phyloP scores from a whole-genome alignment of 2,797 vertebrate genomes.

The Tympanoctomys barrerae region DNA sequence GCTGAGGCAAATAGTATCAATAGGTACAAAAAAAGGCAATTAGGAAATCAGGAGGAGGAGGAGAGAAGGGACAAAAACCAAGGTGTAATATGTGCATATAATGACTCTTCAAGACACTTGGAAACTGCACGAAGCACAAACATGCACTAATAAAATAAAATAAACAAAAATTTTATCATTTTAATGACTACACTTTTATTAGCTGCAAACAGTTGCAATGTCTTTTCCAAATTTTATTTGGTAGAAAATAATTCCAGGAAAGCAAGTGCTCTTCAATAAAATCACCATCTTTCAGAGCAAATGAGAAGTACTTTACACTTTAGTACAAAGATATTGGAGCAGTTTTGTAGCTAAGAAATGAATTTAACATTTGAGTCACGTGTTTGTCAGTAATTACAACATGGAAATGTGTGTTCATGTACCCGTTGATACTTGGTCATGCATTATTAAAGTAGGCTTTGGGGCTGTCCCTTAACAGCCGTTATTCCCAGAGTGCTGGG shows the following conservation, averaged over 20 bases:
- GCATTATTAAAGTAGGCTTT: not conserved
- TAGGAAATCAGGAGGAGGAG: not conserved
- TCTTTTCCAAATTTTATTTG: not conserved
- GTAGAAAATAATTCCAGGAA: constrained; percentile 32
- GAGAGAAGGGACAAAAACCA: not conserved
- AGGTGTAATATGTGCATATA: not conserved
- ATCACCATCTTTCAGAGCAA: not conserved
- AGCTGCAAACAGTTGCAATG: not conserved
- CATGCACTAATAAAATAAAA: not conserved
- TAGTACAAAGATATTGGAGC: not conserved
- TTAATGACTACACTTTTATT: not conserved
- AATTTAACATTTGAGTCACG: not conserved
- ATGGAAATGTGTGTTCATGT: not conserved
- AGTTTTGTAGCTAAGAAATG: not conserved
- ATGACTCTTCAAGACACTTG: not conserved
- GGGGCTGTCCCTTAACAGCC: not conserved
- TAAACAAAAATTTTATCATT: not conserved
- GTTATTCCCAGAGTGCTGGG: no score
- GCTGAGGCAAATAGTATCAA: not conserved
- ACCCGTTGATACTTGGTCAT: not conserved
- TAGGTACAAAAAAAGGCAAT: not conserved
- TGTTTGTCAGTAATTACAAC: not conserved
- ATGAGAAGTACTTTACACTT: not conserved
- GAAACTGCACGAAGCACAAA: not conserved
- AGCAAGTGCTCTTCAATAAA: not conserved